Evolutionary conservation across 2,888 invertebrate species (phyloP), one percentile per base, ranked within the genome.

Genomic region (Ctenicera cuprea): DNA sequence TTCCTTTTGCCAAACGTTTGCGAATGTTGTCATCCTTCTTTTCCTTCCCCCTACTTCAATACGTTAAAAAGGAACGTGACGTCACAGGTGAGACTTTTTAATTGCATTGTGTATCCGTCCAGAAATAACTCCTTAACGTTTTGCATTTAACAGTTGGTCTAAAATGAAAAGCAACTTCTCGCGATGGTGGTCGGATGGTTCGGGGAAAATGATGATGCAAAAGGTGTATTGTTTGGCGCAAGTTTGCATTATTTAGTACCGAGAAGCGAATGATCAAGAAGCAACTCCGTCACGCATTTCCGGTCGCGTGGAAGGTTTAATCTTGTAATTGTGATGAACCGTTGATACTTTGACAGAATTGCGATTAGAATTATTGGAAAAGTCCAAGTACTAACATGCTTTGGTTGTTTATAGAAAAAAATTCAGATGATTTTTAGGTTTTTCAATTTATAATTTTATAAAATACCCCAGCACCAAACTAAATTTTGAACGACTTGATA

Each of bases 281-380:
- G 50, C 30, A 26, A 16, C 16, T 52, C n/a, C 9, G 69, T 48
- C 50, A 37, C 69, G 69, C 62, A 69, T 69, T 69, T 69, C 69
- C 69, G 69, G 69, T 69, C 61, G 61, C 62, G 69, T 68, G 68
- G 33, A n/a, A 14, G 14, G 59, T 18, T 54, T 30, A 16, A 11
- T 16, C 48, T 48, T 9, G 48, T 48, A 48, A 48, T 48, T 48
- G 9, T 11, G 5, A 9, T 18, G 16, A 18, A 48, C 48, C 48
- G 18, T 20, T 48, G 16, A 20, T 18, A 48, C 48, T 48, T 48
- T 11, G 18, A 48, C 48, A 8, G 48, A 48, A 48, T 48, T 48
- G 3, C 43, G 16, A 43, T 43, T 16, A 16, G 43, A 33, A 33
- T 33, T 33, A 8, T 1, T 33, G 33, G 33, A 33, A 33, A 33